Conservation (phyloP, 2,797 vertebrate species). For the Hydrocynus forskahlii region DNA sequence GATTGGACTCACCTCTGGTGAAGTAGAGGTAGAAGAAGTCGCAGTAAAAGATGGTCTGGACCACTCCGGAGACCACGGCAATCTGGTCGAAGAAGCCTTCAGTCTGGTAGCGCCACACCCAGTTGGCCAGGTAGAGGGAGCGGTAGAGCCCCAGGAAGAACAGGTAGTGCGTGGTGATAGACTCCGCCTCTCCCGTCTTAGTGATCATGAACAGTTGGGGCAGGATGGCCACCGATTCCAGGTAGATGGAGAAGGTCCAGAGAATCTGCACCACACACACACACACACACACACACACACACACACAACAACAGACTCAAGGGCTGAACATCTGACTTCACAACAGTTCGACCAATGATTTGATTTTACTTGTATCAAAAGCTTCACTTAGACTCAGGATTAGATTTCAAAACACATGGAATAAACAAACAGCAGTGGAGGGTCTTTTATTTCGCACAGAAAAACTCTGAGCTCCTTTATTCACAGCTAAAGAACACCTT, state of each 20-base stretch:
- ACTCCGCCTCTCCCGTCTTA: conserved; percentile 98
- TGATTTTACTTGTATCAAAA: no score
- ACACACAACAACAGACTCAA: no score
- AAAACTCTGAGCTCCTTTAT: no score
- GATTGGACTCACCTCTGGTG: conserved; percentile 91
- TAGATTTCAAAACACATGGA: no score
- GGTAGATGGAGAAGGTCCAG: conserved; percentile 99
- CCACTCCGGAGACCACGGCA: conserved; percentile 94
- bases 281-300: no score
- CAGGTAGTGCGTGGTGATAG: conserved; percentile 98
- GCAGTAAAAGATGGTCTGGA: conserved; percentile 98
- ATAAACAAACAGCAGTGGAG: no score
- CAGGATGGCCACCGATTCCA: conserved; percentile 97
- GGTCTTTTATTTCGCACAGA: no score
- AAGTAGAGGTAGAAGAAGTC: conserved; percentile 99
- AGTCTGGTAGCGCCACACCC: conserved; percentile 99
- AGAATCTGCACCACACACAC: conserved; percentile 83
- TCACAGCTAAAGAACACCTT: no score
- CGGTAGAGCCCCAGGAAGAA: conserved; percentile 97
- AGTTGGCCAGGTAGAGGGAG: conserved; percentile 96
- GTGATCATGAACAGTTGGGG: conserved; percentile 99
- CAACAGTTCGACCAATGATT: no score
- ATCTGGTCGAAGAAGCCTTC: conserved; percentile 99
- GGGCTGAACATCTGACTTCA: no score
- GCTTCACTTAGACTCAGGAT: no score